Evolutionary conservation across 1,140 invertebrate genomes (phyloP).

Genomic region (Magallana angulata): DNA sequence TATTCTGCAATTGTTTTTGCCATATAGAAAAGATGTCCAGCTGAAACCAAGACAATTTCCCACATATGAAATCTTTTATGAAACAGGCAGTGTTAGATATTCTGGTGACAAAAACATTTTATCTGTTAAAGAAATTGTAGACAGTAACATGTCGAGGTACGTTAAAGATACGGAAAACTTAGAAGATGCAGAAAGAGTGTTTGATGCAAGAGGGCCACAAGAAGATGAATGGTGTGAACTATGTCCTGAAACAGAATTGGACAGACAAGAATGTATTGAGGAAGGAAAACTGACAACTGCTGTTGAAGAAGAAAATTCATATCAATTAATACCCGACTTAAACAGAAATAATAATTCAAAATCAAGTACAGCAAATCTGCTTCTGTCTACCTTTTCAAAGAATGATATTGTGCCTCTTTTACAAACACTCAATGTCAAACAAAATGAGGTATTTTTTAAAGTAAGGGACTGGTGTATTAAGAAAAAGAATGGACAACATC

Average conservation of each 20-base stretch:
- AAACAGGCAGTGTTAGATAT: not conserved
- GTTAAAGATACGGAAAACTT: constrained; percentile 20
- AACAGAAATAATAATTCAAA: not conserved
- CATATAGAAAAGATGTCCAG: constrained; percentile 44
- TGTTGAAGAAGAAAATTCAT: not conserved
- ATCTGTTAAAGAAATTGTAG: constrained; percentile 19
- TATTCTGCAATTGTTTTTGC: constrained; percentile 51
- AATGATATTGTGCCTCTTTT: constrained; percentile 1
- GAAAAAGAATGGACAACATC: not conserved
- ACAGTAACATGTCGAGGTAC: not conserved
- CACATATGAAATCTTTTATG: constrained; percentile 12
- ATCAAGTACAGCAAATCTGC: not conserved
- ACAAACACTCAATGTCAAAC: constrained; percentile 19
- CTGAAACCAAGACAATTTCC: constrained; percentile 33
- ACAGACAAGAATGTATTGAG: constrained; percentile 28
- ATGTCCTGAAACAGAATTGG: constrained; percentile 40
- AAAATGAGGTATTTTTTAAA: constrained; percentile 40
- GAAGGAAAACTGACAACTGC: constrained; percentile 2
- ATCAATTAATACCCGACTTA: constrained; percentile 28
- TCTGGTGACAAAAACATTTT: not conserved
- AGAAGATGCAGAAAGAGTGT: constrained; percentile 37
- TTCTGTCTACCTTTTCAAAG: not conserved
- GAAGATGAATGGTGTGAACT: constrained; percentile 11
- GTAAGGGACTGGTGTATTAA: constrained; percentile 39
- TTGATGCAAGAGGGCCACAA: constrained; percentile 11